Evolutionary conservation across 2,888 invertebrate species (phyloP).

Genomic region (Notodonta ziczac): DNA sequence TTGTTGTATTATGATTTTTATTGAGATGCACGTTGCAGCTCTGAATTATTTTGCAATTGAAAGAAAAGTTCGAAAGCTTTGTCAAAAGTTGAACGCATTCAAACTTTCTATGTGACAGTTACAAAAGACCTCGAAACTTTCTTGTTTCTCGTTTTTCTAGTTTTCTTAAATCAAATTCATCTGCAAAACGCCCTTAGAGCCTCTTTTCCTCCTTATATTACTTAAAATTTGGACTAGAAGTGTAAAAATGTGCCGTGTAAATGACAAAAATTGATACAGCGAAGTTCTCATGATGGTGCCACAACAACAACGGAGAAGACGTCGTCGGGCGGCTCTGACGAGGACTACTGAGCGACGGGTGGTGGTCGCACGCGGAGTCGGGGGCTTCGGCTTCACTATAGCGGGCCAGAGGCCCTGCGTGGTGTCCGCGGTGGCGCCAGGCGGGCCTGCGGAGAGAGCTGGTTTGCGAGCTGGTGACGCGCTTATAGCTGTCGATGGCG

Average conservation of each 20-base stretch:
- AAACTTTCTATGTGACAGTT: slow-evolving; percentile 79
- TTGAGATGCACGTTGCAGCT: too few species aligned
- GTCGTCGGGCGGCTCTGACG: slow-evolving; percentile 68
- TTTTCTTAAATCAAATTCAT: slow-evolving; percentile 55
- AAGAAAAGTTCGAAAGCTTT: slow-evolving; percentile 15
- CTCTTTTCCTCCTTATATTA: slow-evolving; percentile 4
- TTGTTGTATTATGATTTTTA: too few species aligned
- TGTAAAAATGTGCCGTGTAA: slow-evolving; percentile 31
- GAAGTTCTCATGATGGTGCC: slow-evolving; percentile 70
- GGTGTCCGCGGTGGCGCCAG: slow-evolving; percentile 95
- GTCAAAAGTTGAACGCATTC: slow-evolving; percentile 47
- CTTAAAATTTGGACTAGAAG: slow-evolving; percentile 17
- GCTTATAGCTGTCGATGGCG: slow-evolving; percentile 95
- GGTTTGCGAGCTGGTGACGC: slow-evolving; percentile 97
- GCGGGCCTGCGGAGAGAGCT: slow-evolving; percentile 93
- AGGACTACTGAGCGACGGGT: slow-evolving; percentile 90
- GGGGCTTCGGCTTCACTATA: slow-evolving; percentile 99
- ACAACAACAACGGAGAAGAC: slow-evolving; percentile 76
- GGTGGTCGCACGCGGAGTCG: slow-evolving; percentile 93
- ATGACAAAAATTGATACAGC: slow-evolving; percentile 35
- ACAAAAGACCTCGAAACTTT: slow-evolving; percentile 71
- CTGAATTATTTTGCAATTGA: too few species aligned
- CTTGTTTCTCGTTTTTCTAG: slow-evolving; percentile 75
- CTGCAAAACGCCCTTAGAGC: slow-evolving; percentile 13
- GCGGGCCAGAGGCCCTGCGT: slow-evolving; percentile 98